phyloP scores from a whole-genome alignment of 2,888 invertebrate species.

The Drosophila helvetica region DNA sequence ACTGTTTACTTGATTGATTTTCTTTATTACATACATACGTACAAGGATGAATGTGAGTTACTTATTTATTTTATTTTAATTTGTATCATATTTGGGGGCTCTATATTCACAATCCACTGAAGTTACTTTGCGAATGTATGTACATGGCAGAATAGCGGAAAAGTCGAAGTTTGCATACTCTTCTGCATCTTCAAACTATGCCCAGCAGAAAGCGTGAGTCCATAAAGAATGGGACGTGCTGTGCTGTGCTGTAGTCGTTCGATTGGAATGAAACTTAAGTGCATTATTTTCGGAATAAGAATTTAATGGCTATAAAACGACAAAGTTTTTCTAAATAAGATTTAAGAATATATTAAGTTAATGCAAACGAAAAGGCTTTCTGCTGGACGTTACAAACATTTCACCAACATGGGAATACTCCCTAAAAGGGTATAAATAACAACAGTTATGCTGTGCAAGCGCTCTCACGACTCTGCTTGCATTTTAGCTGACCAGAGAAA shows the following conservation, averaged over 20 bases:
- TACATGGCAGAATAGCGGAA: no score
- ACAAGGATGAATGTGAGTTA: constrained; percentile 1
- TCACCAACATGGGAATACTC: background rate
- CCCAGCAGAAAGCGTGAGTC: background rate
- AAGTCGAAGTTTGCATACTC: background rate
- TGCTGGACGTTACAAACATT: no score
- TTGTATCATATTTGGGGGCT: background rate
- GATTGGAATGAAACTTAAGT: background rate
- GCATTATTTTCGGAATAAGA: background rate
- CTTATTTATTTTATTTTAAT: background rate
- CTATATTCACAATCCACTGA: background rate
- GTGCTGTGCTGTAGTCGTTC: background rate
- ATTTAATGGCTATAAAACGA: no score
- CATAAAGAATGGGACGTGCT: background rate
- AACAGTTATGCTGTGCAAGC: background rate
- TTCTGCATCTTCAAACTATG: background rate
- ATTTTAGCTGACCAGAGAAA: background rate
- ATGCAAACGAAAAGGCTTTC: no score
- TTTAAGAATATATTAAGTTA: no score
- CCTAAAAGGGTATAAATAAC: background rate
- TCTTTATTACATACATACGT: no score
- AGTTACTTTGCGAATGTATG: background rate
- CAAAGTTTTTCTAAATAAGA: no score
- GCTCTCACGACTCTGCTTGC: background rate
- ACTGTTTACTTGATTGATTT: constrained; percentile 35